Evolutionary conservation across 1,140 invertebrate species (phyloP).

Genomic region (Drosophila pectinifera): DNA sequence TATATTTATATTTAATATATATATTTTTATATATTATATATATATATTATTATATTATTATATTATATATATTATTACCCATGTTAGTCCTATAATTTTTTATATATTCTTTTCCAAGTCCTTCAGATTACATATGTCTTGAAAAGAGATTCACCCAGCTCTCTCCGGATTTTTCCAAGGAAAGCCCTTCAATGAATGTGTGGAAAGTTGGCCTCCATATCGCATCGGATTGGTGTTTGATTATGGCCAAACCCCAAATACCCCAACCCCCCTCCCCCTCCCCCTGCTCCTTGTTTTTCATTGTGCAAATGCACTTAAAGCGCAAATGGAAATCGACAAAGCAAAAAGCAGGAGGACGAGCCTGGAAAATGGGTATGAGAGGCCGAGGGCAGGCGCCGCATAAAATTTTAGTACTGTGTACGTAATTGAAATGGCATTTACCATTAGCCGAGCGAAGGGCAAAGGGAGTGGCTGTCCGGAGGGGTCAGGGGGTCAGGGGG

Average conservation of each 20-base stretch:
- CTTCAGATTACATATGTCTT: no score
- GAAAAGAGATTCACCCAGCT: not conserved
- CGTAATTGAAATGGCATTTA: conserved; percentile 80
- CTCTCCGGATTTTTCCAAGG: not conserved
- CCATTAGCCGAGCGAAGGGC: conserved; percentile 61
- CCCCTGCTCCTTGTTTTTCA: conserved; percentile 39
- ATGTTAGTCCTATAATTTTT: no score
- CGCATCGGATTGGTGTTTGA: conserved; percentile 40
- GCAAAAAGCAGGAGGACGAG: conserved; percentile 13
- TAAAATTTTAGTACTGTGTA: conserved; percentile 79
- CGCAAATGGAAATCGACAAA: conserved; percentile 71
- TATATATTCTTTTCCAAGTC: not conserved
- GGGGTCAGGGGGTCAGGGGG: conserved; percentile 10
- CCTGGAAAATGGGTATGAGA: not conserved
- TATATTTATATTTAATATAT: no score
- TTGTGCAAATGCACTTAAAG: conserved; percentile 78
- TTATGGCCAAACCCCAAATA: conserved; percentile 39
- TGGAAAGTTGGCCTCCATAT: conserved; percentile 10
- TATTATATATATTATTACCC: no score
- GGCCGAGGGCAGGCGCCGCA: conserved; percentile 55
- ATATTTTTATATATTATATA: no score
- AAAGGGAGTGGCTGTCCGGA: conserved; percentile 13
- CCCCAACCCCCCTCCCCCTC: not conserved
- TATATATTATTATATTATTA: no score
- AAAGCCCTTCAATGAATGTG: not conserved